phyloP scores from a whole-genome alignment of 2,888 invertebrate genomes.

The Dione juno region DNA sequence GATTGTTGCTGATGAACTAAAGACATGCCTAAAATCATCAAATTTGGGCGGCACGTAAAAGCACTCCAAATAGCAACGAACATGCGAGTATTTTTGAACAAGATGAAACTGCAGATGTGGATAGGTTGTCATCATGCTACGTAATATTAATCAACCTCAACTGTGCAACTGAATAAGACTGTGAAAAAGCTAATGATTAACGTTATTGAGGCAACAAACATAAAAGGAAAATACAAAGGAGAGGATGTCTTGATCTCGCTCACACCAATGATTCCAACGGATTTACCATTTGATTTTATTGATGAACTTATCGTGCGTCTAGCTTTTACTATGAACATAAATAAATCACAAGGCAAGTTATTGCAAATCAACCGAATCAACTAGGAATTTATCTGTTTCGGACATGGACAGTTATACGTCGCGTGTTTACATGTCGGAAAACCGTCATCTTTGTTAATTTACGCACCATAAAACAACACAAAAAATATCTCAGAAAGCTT shows the following conservation, averaged over 20 bases:
- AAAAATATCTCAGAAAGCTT: conserved; percentile 45
- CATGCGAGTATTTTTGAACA: conserved; percentile 44
- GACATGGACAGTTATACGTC: conserved; percentile 49
- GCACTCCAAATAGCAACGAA: conserved; percentile 49
- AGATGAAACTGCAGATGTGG: no score
- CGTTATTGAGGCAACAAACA: conserved; percentile 40
- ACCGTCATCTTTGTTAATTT: conserved; percentile 46
- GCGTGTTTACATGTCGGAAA: conserved; percentile 50
- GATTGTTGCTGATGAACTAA: conserved; percentile 49
- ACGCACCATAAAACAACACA: conserved; percentile 41
- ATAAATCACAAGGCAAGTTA: conserved; percentile 49
- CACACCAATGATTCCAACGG: no score
- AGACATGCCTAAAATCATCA: conserved; percentile 47
- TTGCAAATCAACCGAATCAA: no score
- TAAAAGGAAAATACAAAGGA: conserved; percentile 49
- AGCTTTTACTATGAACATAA: no score
- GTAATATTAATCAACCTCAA: no score
- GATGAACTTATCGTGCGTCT: no score
- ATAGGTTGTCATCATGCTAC: no score
- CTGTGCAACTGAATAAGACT: conserved; percentile 48
- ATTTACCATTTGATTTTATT: no score
- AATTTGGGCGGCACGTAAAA: conserved; percentile 48
- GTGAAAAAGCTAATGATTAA: conserved; percentile 46
- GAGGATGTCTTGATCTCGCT: conserved; percentile 48
- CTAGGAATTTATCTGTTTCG: conserved; percentile 46